Base-by-base conservation (phyloP, 2,113 vertebrate genomes). In the Morone saxatilis region DNA sequence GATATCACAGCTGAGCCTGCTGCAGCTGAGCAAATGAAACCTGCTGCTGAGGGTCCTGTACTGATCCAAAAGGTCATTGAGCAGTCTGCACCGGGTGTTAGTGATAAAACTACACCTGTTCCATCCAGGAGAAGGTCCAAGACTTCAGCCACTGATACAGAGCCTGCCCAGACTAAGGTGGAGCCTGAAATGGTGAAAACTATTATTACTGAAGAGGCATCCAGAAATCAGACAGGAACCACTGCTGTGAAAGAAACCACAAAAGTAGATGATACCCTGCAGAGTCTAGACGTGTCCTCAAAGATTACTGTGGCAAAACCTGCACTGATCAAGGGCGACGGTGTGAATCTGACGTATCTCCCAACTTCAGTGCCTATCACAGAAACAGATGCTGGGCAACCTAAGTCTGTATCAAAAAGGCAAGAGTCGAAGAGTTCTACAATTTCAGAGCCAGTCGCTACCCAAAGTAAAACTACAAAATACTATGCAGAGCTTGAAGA, bases 51-150 rank as follows among this genome's bases (percentile, higher is more conserved):
- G 41, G 56, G 88, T 38, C 12, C 41, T 14, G 6, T 3, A 8
- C n/a, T 43, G 43, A 71, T 69, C 31, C 43, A 86, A 17, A 54
- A 65, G 13, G 41, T 77, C 41, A 38, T 4, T 61, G 62, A 80
- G 17, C 53, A 53, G 63, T 40, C 68, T 41, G 48, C 22, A 8
- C 13, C 68, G 50, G 47, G 17, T 7, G 53, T 38, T 43, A 7
- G n/a, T 56, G 45, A 68, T 17, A 83, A 69, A 56, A 78, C 59
- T 13, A 81, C 69, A 48, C 57, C 48, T 51, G 25, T 62, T 22
- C 67, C 82, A 36, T 62, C 80, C 60, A 86, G 78, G 48, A 86
- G 67, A 45, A 91, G 69, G 41, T 65, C 81, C 57, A 87, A 81
- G 36, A 54, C 20, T n/a, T 62, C 6, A 12, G 12, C 50, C 9